Conservation (phyloP, 2,113 vertebrate species). For the Carassius gibelio region DNA sequence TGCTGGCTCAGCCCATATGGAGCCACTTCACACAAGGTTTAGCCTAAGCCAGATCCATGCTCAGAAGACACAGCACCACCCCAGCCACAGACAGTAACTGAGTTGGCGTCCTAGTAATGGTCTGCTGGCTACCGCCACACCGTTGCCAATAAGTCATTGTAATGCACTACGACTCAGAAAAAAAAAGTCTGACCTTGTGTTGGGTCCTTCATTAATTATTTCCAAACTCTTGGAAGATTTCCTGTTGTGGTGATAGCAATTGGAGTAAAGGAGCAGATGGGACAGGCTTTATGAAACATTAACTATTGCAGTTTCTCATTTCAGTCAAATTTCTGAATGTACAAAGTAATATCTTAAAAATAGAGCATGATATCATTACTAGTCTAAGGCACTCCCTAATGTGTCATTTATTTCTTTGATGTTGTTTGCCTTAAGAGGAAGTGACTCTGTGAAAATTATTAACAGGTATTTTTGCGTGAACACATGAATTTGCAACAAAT, state of each 20-base stretch:
- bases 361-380: slow-evolving; percentile 19
- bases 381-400: slow-evolving; percentile 1
- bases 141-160: slow-evolving; percentile 54
- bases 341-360: slow-evolving; percentile 19
- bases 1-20: slow-evolving; percentile 49
- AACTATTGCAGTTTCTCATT: neutral
- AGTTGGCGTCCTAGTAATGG: slow-evolving; percentile 58
- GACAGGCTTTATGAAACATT: neutral
- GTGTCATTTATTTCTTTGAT: neutral
- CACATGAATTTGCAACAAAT: slow-evolving; percentile 1
- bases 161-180: slow-evolving; percentile 47
- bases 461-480: neutral
- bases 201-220: slow-evolving; percentile 27
- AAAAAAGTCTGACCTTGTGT: neutral
- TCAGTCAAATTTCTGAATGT: slow-evolving; percentile 1
- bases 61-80: slow-evolving; percentile 40
- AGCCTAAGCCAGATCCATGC: slow-evolving; percentile 53
- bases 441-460: neutral
- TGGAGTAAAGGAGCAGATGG: neutral
- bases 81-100: slow-evolving; percentile 58
- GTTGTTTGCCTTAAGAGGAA: slow-evolving; percentile 6
- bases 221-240: slow-evolving; percentile 21
- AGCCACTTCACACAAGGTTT: slow-evolving; percentile 57
- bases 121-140: slow-evolving; percentile 51
- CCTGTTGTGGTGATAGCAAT: slow-evolving; percentile 5